Evolutionary conservation across 2,113 vertebrate genomes (phyloP).

Genomic region (Anguilla rostrata): DNA sequence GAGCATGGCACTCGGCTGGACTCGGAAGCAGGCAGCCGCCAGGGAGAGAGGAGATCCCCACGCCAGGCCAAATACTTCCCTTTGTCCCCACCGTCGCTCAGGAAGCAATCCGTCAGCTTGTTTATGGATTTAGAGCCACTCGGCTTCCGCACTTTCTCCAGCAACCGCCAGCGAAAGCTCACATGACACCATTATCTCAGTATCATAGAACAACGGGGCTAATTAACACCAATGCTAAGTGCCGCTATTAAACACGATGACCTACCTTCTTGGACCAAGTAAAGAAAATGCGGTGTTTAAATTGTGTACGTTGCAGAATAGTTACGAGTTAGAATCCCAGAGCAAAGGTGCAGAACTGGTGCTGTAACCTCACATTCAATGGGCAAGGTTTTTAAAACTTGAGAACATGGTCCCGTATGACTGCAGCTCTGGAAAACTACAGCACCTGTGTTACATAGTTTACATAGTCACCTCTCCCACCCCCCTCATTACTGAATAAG

Average conservation of each 20-base stretch:
- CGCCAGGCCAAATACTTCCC: constrained; percentile 13
- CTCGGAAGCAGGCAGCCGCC: neutral
- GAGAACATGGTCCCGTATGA: no score
- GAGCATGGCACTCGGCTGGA: constrained; percentile 21
- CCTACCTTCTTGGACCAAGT: neutral
- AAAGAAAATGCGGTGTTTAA: neutral
- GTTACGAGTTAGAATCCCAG: neutral
- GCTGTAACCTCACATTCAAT: neutral
- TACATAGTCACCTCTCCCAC: no score
- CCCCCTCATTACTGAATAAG: no score
- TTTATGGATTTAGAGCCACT: neutral
- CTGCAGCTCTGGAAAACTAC: no score
- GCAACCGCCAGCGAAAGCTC: neutral
- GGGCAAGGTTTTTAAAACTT: no score
- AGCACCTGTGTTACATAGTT: no score
- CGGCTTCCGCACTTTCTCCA: neutral
- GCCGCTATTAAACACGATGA: neutral
- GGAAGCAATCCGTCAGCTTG: constrained; percentile 17
- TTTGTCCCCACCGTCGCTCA: neutral
- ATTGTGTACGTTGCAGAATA: neutral
- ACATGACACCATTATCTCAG: neutral
- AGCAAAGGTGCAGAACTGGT: neutral
- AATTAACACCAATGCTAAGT: neutral
- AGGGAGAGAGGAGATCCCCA: neutral
- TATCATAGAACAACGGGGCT: neutral